Evolutionary conservation across 2,888 invertebrate genomes (phyloP), one percentile per base, ranked within the genome.

Genomic region (Scaeva pyrastri): DNA sequence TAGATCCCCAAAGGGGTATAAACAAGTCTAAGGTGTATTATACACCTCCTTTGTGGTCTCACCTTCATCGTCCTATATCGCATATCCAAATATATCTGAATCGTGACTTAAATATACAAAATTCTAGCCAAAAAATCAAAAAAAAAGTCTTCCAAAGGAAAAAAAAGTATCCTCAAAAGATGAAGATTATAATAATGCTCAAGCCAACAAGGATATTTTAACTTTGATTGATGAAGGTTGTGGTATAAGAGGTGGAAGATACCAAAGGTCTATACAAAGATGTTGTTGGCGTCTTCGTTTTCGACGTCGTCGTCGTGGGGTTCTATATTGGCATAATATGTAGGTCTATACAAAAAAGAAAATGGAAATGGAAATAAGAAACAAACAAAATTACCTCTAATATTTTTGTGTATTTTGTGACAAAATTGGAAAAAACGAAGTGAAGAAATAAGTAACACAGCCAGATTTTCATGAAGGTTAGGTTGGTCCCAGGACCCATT

Each of bases 101-200:
- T 80, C 66, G 80, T 85, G 84, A 85, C 84, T 80, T 80, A 80
- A 80, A 80, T 85, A 48, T 80, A 80, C 56, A 80, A 85, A 80
- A 76, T 41, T 80, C 43, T 26, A 66, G 19, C 43, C 60, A 14
- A 58, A 39, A 58, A 48, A 19, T 36, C 3, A 43, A 43, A 58
- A 64, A 16, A 66, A 66, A 64, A 23, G 5, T n/a, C 0, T 11
- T 7, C 23, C 23, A 45, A 64, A 31, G 10, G 2, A 11, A 5
- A 6, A 16, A 23, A 16, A 45, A 26, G 31, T 48, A 48, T 26
- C 14, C 19, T 26, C 64, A 64, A 26, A 26, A 36, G 48, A 48
- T 66, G 64, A 66, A 36, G 48, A 66, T 48, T 31, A 31, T 31
- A 19, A 48, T 48, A 66, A 66, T 66, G 64, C 43, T 43, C 26